Evolutionary conservation across 1,140 invertebrate genomes (phyloP), one percentile per base, ranked within the genome.

Genomic region (Drosophila oshimai): DNA sequence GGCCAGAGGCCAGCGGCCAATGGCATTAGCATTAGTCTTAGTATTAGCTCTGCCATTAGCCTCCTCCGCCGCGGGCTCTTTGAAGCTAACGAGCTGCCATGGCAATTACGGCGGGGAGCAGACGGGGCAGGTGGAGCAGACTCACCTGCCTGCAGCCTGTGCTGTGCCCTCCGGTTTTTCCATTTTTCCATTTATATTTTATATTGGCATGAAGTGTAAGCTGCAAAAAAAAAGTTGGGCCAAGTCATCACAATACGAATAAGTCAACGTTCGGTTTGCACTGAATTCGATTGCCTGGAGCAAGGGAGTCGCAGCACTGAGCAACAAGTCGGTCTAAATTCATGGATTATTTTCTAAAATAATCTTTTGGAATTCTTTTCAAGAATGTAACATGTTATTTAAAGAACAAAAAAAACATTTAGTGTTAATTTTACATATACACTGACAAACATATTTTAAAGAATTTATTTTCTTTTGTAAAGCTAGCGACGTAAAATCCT

Each of bases 51-150:
- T 26, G 28, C 74, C 58, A 70, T 62, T 60, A 58, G 51, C 70
- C 46, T 3, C 22, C 28, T 37, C 15, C 47, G 46, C 64, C 54
- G 29, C 46, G 58, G 49, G 51, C 74, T 61, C 69, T 74, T 80
- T 69, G 62, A 79, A 33, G 69, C 65, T 88, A 77, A 87, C 81
- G 81, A 87, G 81, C 81, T 77, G 83, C 81, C 73, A 77, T 81
- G 77, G 81, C 77, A 87, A 87, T 87, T 87, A 87, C 46, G 46
- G 54, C 44, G 29, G 22, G 67, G 41, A 29, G 37, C 31, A 67
- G 75, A 39, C 54, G 36, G n/a, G n/a, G n/a, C n/a, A n/a, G n/a
- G n/a, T n/a, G n/a, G n/a, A n/a, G n/a, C 26, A 9, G 4, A 15
- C 20, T 12, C 12, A 34, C n/a, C 15, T 7, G 24, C 49, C 36